Base-by-base conservation (phyloP, 1,140 invertebrate genomes). In the Lycorma delicatula region DNA sequence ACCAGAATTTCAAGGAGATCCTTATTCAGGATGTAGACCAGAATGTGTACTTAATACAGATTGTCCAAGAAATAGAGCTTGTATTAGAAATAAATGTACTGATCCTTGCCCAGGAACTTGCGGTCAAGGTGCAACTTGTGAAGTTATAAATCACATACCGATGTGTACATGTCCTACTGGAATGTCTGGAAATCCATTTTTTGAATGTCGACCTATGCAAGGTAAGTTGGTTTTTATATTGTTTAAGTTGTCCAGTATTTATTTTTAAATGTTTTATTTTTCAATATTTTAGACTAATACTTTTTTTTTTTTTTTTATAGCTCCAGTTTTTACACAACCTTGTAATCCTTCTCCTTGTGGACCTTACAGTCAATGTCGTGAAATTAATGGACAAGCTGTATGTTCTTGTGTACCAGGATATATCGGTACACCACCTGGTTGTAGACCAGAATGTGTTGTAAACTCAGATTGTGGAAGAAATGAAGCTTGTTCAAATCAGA, bases 51-150 rank as follows among this genome's bases (percentile, higher is more conserved):
- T 81, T 1, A 84, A 81, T 67, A 75, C 74, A 27, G 83, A 84
- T 69, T 85, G 83, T 72, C 70, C 79, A 3, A 74, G 77, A 34
- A 77, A 82, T 52, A 77, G 73, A 64, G 80, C 86, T 2, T 91
- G 89, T 63, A 79, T 87, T 16, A 78, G 78, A 59, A 81, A 83
- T 63, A 85, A 84, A 74, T 90, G 88, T 67, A 70, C 77, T 27
- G 85, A 91, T 70, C 87, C 87, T 18, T 91, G 87, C 67, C 74
- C 75, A 16, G 82, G 80, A 54, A 79, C 80, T 20, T 89, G 87
- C 71, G 86, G 85, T 0, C 74, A 79, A 50, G 81, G 81, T 66
- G 83, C 86, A 16, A 69, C 77, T 53, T 89, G 86, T 66, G 74
- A 77, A 23, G 82, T 86, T 1, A 76, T 81, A 50, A 85, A 86